Evolutionary conservation across 2,797 vertebrate genomes (phyloP).

Genomic region (Poecilia wingei): DNA sequence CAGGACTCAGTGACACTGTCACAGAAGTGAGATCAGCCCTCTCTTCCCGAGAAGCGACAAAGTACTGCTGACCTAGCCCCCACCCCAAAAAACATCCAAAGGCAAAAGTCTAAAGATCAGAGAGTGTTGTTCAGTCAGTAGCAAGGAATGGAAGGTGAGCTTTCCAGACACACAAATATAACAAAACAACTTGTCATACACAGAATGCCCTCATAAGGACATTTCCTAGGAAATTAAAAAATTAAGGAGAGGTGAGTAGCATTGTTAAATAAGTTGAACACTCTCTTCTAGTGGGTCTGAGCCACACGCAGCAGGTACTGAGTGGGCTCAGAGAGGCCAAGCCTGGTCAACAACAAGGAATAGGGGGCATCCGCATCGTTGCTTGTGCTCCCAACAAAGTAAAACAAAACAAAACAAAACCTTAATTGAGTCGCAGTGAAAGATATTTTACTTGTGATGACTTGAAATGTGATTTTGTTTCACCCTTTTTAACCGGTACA

Average conservation of each 20-base stretch:
- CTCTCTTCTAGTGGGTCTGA: slow-evolving; percentile 60
- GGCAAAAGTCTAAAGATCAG: slow-evolving; percentile 60
- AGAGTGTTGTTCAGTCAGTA: slow-evolving; percentile 30
- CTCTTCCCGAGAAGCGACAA: slow-evolving; percentile 32
- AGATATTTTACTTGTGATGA: background rate
- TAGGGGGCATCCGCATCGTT: slow-evolving; percentile 55
- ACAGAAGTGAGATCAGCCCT: slow-evolving; percentile 52
- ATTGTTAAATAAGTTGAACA: slow-evolving; percentile 31
- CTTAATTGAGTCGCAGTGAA: background rate
- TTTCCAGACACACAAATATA: background rate
- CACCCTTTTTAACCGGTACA: slow-evolving; percentile 6
- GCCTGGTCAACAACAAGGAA: slow-evolving; percentile 65
- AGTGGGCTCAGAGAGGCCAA: slow-evolving; percentile 69
- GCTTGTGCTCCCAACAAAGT: slow-evolving; percentile 26
- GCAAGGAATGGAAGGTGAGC: slow-evolving; percentile 29
- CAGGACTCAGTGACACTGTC: slow-evolving; percentile 68
- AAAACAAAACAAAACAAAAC: background rate
- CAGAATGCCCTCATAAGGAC: background rate
- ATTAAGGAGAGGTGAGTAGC: slow-evolving; percentile 19
- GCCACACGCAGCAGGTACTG: slow-evolving; percentile 67
- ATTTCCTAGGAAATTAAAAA: background rate
- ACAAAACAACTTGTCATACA: background rate
- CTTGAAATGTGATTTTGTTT: slow-evolving; percentile 10
- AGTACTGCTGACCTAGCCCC: slow-evolving; percentile 50
- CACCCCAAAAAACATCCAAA: slow-evolving; percentile 39